Percentiles rank a stretch among this genome's conserved stretches.
Evolutionary conservation across 2,113 vertebrate genomes (phyloP).

Genomic region (Orientallactaga bullata): DNA sequence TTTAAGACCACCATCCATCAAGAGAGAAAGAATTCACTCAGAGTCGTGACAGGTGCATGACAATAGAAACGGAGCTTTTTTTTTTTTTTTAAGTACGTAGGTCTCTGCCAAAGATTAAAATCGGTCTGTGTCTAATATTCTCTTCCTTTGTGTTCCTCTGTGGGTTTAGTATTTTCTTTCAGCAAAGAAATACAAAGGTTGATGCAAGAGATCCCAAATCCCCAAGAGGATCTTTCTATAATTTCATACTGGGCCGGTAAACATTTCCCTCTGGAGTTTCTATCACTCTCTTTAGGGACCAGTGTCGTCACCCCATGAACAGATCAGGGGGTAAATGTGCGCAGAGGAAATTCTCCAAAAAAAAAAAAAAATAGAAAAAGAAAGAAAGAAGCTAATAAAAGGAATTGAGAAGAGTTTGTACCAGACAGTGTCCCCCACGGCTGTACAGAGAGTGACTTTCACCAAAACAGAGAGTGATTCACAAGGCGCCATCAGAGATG

Average conservation of each 20-base stretch:
- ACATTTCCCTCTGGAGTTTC: constrained; percentile 1
- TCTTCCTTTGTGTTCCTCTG: constrained; percentile 7
- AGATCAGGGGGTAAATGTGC: neutral
- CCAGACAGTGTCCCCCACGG: constrained; percentile 37
- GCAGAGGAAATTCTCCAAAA: constrained; percentile 55
- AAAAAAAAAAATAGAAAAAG: neutral
- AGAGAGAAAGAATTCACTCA: constrained; percentile 63
- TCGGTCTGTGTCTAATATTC: constrained; percentile 64
- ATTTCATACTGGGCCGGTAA: neutral
- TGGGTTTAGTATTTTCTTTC: constrained; percentile 62
- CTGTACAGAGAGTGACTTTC: constrained; percentile 54
- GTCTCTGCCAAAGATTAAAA: constrained; percentile 44
- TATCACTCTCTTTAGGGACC: neutral
- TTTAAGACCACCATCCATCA: constrained; percentile 73
- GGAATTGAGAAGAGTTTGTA: constrained; percentile 33
- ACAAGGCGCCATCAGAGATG: constrained; percentile 38
- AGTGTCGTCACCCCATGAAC: neutral
- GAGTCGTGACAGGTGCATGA: constrained; percentile 55
- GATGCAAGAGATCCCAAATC: constrained; percentile 24
- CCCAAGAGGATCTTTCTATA: constrained; percentile 29
- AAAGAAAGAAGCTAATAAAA: neutral
- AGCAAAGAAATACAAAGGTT: constrained; percentile 57
- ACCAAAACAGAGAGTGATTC: constrained; percentile 74
- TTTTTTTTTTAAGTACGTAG: constrained; percentile 2
- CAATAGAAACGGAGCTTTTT: neutral